A percentile compares a stretch with the other conserved stretches of the same genome.
These are phyloP conservation scores for Microcebus murinus DNA, from an alignment of 2,113 vertebrate species.

Conservation along the genomic window DNA sequence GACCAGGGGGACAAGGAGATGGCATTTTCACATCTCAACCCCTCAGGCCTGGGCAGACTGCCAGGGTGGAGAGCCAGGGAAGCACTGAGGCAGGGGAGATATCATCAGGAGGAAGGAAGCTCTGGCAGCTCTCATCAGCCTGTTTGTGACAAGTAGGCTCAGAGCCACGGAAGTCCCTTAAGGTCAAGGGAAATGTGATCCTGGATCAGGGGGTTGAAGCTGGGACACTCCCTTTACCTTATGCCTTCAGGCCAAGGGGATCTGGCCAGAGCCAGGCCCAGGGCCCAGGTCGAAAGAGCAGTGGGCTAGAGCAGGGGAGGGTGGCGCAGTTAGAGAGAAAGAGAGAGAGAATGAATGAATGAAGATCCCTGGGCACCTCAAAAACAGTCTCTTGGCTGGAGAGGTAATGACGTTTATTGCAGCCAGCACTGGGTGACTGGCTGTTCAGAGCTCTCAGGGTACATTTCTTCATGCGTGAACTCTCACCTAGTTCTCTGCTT, in stretches of 20 bases:
- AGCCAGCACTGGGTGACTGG: background rate
- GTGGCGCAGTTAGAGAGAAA: background rate
- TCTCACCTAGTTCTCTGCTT: conserved; percentile 39
- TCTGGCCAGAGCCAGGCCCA: background rate
- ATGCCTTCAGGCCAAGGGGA: background rate
- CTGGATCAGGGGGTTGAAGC: background rate
- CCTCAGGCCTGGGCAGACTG: conserved; percentile 12
- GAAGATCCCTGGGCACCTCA: background rate
- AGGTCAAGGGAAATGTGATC: conserved; percentile 78
- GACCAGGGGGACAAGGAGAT: background rate
- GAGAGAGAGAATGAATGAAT: background rate
- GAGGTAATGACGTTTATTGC: conserved; percentile 26
- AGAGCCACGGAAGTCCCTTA: conserved; percentile 70
- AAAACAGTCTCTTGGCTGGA: conserved; percentile 42
- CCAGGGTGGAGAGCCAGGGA: conserved; percentile 57
- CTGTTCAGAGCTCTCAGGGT: background rate
- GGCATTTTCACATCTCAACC: conserved; percentile 32
- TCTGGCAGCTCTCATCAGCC: conserved; percentile 64
- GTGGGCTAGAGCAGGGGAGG: background rate
- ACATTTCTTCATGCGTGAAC: conserved; percentile 36
- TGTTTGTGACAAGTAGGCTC: conserved; percentile 70
- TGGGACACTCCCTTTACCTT: conserved; percentile 37
- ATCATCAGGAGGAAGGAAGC: conserved; percentile 75
- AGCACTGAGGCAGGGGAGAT: conserved; percentile 51
- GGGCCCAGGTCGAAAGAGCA: background rate